Conservation (phyloP, 2,888 invertebrate genomes). For the Aphidius colemani region DNA sequence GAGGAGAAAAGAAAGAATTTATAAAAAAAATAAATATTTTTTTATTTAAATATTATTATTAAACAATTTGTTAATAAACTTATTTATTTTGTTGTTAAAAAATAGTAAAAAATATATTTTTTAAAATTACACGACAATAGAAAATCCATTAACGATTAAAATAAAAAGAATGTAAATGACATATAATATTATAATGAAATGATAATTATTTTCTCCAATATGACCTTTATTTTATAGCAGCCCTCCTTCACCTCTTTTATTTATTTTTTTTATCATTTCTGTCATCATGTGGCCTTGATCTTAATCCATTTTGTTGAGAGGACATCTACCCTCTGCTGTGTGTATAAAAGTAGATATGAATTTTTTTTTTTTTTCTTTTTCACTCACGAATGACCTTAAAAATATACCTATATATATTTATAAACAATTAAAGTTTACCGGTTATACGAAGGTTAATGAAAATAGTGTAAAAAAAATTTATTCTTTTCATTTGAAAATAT, state of each 20-base stretch:
- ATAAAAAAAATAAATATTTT: no score
- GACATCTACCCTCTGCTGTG: background rate
- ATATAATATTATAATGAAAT: constrained; percentile 2
- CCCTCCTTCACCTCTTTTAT: constrained; percentile 15
- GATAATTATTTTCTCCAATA: constrained; percentile 4
- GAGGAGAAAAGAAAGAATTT: no score
- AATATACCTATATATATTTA: no score
- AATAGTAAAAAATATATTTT: no score
- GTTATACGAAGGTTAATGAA: no score
- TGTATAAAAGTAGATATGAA: background rate
- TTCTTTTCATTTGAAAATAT: background rate
- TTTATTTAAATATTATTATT: no score
- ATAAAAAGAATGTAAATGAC: no score
- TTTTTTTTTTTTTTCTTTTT: constrained; percentile 8
- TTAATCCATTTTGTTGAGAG: constrained; percentile 33
- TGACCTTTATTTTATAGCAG: background rate
- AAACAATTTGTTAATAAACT: no score
- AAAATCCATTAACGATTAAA: no score
- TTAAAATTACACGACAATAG: no score
- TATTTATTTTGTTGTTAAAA: no score
- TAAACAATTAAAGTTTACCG: no score
- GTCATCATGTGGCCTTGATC: constrained; percentile 38
- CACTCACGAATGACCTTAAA: background rate
- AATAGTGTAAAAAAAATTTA: background rate
- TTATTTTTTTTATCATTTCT: constrained; percentile 1